phyloP scores from a whole-genome alignment of 2,113 vertebrate species.

The Felis catus region DNA sequence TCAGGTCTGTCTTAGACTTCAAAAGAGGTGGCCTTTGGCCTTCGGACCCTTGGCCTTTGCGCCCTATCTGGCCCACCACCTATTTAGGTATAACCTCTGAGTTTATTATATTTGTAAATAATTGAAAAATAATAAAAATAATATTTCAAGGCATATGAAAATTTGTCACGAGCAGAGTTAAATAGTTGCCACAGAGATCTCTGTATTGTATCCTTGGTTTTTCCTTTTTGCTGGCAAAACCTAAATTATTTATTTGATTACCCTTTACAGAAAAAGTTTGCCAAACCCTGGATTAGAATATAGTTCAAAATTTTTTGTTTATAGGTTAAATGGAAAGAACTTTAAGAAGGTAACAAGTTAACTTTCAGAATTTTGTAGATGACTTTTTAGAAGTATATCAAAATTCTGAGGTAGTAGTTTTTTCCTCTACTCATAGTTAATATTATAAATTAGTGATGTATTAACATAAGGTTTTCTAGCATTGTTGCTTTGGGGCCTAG shows the following conservation, averaged over 20 bases:
- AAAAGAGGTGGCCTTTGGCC: not conserved
- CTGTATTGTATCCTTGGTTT: not conserved
- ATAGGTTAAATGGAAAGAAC: not conserved
- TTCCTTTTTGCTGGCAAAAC: not conserved
- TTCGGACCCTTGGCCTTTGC: not conserved
- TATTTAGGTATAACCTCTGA: not conserved
- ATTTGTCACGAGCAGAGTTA: not conserved
- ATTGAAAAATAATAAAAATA: slow-evolving; percentile 5
- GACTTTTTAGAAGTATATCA: not conserved
- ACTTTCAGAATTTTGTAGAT: slow-evolving; percentile 1
- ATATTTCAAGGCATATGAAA: not conserved
- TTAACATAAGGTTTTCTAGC: not conserved
- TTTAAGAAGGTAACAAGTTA: slow-evolving; percentile 9
- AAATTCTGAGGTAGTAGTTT: not conserved
- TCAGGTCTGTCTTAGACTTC: not conserved
- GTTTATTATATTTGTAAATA: slow-evolving; percentile 42
- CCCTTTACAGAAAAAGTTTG: slow-evolving; percentile 20
- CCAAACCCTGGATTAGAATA: not conserved
- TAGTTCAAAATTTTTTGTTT: slow-evolving; percentile 36
- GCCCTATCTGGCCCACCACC: not conserved
- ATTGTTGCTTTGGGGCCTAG: slow-evolving; percentile 18
- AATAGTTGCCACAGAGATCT: not conserved
- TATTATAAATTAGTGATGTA: not conserved
- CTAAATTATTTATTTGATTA: slow-evolving; percentile 33
- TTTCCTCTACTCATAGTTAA: not conserved